Conservation (phyloP, 1,140 invertebrate genomes). For the Asobara japonica region DNA sequence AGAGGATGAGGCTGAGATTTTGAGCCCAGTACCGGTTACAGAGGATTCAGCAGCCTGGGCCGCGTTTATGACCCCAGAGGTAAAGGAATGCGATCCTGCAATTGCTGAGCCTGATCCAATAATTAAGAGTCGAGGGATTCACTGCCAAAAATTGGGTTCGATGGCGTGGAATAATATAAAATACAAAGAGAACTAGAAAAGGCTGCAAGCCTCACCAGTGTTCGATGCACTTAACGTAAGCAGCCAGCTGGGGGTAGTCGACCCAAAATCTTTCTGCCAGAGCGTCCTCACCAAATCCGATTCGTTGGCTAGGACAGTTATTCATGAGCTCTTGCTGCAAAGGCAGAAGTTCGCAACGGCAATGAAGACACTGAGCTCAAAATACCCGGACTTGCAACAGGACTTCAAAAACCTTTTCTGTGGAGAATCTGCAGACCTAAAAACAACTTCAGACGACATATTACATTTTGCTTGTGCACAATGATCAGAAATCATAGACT, state of each 20-base stretch:
- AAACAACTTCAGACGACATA: constrained; percentile 23
- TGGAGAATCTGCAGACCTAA: constrained; percentile 24
- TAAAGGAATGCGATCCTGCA: constrained; percentile 37
- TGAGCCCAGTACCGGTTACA: neutral
- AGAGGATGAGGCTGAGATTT: neutral
- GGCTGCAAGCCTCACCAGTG: constrained; percentile 41
- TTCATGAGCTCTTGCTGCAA: constrained; percentile 21
- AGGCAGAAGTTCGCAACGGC: neutral
- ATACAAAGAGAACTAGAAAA: constrained; percentile 43
- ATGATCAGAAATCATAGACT: constrained; percentile 31
- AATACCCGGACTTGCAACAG: constrained; percentile 7
- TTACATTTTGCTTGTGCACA: constrained; percentile 30
- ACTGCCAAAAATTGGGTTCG: constrained; percentile 37
- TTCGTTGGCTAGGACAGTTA: constrained; percentile 17
- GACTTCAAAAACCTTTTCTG: constrained; percentile 24
- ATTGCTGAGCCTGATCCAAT: constrained; percentile 37
- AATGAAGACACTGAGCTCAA: neutral
- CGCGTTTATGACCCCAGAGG: constrained; percentile 19
- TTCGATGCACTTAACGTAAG: constrained; percentile 36
- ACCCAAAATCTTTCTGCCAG: neutral
- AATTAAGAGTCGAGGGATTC: constrained; percentile 36
- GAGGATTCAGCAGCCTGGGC: neutral
- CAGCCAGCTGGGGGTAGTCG: constrained; percentile 10
- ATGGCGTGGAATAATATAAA: constrained; percentile 41
- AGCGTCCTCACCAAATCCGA: neutral